Base-by-base conservation (phyloP, 1,140 invertebrate genomes). In the Cydia fagiglandana region DNA sequence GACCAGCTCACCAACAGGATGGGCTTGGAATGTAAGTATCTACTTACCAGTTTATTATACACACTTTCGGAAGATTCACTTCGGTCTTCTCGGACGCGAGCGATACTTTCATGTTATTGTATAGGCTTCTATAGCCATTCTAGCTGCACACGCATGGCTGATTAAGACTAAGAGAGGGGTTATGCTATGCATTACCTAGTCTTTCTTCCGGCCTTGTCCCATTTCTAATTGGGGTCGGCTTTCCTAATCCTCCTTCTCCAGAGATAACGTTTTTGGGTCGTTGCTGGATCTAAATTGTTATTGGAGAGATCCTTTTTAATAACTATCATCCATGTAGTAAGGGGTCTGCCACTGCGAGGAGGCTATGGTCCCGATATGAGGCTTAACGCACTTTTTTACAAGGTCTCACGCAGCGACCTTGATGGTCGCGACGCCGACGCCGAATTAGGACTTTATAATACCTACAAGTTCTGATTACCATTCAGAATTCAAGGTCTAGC, bases 1-100 rank as follows among this genome's bases (percentile, higher is more conserved):
- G 95, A 97, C 76, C 94, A 96, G 53, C 93, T 97, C 53, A 95
- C 96, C 3, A 96, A 96, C 84, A 94, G 95, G 79, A 94, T 97
- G 90, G 96, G 96, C 6, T 93, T 98, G 10, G 97, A 98, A 94
- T 95, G 96, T 96, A 91, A 94, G 94, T 91, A 13, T 64, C 41
- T 45, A 53, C n/a, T n/a, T n/a, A 53, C 50, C 50, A 47, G 45
- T 53, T 6, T 53, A 17, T n/a, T 53, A 17, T 47, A 47, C 13
- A 10, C 10, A 15, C 45, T 47, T 15, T 13, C 50, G 5, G 12
- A n/a, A 53, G 7, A 6, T 15, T 47, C 45, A 47, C 2, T 47
- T 47, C 38, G 38, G 38, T 10, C 47, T 53, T 53, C 6, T 53
- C 12, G n/a, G 80, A 80, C 77, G 78, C 66, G 64, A 34, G 56